phyloP scores from a whole-genome alignment of 1,140 invertebrate species.

The Goniozus legneri region DNA sequence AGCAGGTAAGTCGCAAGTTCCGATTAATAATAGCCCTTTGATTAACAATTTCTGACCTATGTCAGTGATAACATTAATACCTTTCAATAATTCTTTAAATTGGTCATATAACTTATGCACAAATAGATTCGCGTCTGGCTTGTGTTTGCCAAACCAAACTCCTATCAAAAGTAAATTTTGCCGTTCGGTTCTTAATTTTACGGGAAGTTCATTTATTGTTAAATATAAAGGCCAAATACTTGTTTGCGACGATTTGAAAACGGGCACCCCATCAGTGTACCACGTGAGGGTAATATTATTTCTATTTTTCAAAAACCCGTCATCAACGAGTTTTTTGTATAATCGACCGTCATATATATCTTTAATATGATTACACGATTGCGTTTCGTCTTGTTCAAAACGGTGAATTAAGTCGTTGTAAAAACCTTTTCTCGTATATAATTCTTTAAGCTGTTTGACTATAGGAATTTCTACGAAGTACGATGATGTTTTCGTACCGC shows the following conservation, averaged over 20 bases:
- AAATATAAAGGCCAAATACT: slow-evolving; percentile 8
- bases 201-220: slow-evolving; percentile 2
- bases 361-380: slow-evolving; percentile 1
- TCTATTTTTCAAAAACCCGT: not conserved
- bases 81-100: slow-evolving; percentile 5
- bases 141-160: slow-evolving; percentile 1
- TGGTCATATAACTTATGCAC: not conserved
- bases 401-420: not conserved
- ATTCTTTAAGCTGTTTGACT: not conserved
- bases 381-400: not conserved
- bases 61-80: slow-evolving; percentile 6
- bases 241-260: slow-evolving; percentile 7
- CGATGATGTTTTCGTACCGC: too few relatives aligned
- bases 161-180: slow-evolving; percentile 1
- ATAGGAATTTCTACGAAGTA: slow-evolving; percentile 1
- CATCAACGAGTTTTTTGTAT: slow-evolving; percentile 3
- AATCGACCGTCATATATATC: slow-evolving; percentile 4
- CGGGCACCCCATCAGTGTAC: slow-evolving; percentile 7
- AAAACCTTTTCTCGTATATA: not conserved
- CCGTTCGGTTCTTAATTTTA: not conserved
- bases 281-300: slow-evolving; percentile 4
- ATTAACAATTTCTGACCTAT: slow-evolving; percentile 1
- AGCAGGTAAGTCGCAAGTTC: slow-evolving; percentile 7
- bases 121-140: slow-evolving; percentile 3
- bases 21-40: slow-evolving; percentile 4